Base-by-base conservation (phyloP, 2,888 invertebrate genomes). In the Pasiphila rectangulata region DNA sequence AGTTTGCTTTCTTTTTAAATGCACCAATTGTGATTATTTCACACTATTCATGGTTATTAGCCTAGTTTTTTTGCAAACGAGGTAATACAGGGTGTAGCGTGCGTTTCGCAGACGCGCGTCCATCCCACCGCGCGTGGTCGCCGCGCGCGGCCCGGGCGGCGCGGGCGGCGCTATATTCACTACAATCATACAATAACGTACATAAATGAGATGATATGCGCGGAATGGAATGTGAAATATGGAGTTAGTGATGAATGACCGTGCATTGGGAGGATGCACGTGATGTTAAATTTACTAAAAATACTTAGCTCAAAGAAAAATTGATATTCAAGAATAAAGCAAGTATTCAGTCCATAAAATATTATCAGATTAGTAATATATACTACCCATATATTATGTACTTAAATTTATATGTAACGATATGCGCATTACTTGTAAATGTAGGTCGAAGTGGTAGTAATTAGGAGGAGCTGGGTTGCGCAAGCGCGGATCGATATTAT, bases 21-120 rank as follows among this genome's bases (percentile, higher is more conserved):
- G 51, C 51, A 56, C 49, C 57, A 54, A 57, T 57, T 55, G 58
- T 58, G 52, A 58, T 58, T 52, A 52, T 52, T 52, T 58, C 58
- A 50, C 52, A 53, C 57, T 51, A 50, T 46, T 54, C 52, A 47
- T 53, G 52, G 54, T 51, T 47, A 41, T 57, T 54, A 55, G 48
- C 54, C 50, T 38, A 50, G 45, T 50, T 47, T 50, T 50, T 52
- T 52, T 52, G 49, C 49, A 34, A 50, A 46, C 43, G 37, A 39
- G 27, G 45, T 45, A 49, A 49, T 44, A 40, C 46, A 35, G 32
- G 16, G 39, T 45, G 24, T 37, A 29, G 29, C 40, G 40, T 54
- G 75, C 75, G 77, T 77, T 76, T 76, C 72, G 67, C 71, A 72
- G 57, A 61, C 72, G 71, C 72, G 75, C 75, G 72, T 74, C 68